These are phyloP conservation scores for Lobophora halterata DNA, from an alignment of 2,888 invertebrate species.

Conservation along the genomic window DNA sequence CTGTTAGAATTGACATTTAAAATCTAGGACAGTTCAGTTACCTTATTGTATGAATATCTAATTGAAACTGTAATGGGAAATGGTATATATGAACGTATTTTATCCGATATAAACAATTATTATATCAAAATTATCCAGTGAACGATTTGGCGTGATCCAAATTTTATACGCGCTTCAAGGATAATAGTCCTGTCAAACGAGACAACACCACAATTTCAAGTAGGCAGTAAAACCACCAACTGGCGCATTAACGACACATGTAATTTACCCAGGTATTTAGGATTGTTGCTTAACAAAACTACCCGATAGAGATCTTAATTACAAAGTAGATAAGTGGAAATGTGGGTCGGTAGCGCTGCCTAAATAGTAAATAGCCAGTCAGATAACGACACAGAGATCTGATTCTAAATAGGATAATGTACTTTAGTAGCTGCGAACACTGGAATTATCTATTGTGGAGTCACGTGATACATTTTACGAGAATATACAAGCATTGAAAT, in stretches of 20 bases:
- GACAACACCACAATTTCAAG: conserved; percentile 9
- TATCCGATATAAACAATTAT: background rate
- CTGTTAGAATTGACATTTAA: too few relatives aligned
- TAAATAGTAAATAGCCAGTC: conserved; percentile 31
- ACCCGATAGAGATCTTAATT: conserved; percentile 44
- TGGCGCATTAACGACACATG: conserved; percentile 16
- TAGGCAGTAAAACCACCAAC: conserved; percentile 26
- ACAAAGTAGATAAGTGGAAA: conserved; percentile 33
- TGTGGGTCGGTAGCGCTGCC: conserved; percentile 36
- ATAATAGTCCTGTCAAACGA: conserved; percentile 14
- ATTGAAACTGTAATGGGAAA: too few relatives aligned
- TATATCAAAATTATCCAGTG: background rate
- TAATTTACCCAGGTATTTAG: conserved; percentile 31
- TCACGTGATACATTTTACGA: background rate
- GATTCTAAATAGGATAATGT: conserved; percentile 6
- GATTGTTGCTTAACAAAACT: conserved; percentile 38
- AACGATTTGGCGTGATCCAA: conserved; percentile 1
- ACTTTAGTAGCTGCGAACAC: conserved; percentile 5
- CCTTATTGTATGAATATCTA: too few relatives aligned
- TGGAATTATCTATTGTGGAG: conserved; percentile 1
- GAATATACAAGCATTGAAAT: background rate
- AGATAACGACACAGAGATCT: conserved; percentile 14
- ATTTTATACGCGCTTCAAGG: conserved; percentile 18
- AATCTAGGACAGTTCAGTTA: too few relatives aligned
- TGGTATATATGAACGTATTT: too few relatives aligned